phyloP scores from a whole-genome alignment of 2,888 invertebrate species.

The Agrochola macilenta region DNA sequence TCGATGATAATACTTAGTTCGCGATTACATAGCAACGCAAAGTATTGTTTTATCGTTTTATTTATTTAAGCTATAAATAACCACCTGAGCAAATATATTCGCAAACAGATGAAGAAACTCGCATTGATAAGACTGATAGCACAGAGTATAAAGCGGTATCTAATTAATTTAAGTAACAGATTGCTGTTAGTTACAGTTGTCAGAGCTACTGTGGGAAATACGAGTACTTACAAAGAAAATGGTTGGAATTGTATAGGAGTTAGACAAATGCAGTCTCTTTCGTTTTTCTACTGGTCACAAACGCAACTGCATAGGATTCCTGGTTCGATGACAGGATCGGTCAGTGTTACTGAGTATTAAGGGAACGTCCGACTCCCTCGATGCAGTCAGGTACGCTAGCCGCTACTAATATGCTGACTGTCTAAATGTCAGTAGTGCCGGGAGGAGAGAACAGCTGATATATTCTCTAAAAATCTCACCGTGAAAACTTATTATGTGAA shows the following conservation, averaged over 20 bases:
- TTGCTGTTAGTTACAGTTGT: slow-evolving; percentile 1
- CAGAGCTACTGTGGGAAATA: background rate
- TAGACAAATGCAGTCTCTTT: background rate
- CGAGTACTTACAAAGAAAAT: background rate
- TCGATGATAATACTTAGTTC: background rate
- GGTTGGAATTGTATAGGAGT: background rate
- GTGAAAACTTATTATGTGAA: too few relatives aligned
- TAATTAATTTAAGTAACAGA: slow-evolving; percentile 5
- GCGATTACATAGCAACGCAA: slow-evolving; percentile 7
- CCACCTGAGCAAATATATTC: background rate
- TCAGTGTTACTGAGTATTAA: too few relatives aligned
- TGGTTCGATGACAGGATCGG: too few relatives aligned
- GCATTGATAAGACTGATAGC: slow-evolving; percentile 26
- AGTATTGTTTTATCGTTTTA: background rate
- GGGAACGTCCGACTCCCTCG: too few relatives aligned
- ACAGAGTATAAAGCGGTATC: background rate
- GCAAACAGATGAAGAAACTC: slow-evolving; percentile 1
- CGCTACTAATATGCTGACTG: too few relatives aligned
- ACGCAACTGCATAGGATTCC: background rate
- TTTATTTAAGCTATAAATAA: slow-evolving; percentile 9
- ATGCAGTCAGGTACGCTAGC: too few relatives aligned
- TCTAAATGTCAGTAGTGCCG: too few relatives aligned
- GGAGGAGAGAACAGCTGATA: too few relatives aligned
- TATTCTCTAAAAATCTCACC: too few relatives aligned
- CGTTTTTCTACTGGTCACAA: background rate